These are phyloP conservation scores for Clarias pachynema DNA, from an alignment of 2,797 vertebrate species.

Conservation along the genomic window DNA sequence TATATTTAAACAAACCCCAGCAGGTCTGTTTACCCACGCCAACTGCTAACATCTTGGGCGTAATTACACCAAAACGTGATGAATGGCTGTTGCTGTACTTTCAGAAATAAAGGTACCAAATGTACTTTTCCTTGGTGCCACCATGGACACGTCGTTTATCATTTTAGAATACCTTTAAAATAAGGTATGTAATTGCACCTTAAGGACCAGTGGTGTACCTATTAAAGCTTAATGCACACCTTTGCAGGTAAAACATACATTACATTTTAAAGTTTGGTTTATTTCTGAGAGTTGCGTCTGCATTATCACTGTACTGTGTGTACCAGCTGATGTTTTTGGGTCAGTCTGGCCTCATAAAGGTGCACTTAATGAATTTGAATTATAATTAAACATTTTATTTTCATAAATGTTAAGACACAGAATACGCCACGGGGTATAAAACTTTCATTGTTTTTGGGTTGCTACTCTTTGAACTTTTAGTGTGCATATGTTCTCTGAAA, in stretches of 20 bases:
- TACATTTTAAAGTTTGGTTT: background rate
- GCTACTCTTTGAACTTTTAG: too few species aligned
- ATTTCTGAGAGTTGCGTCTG: background rate
- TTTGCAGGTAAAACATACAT: too few species aligned
- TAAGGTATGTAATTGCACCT: background rate
- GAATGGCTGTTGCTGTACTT: background rate
- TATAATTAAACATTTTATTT: background rate
- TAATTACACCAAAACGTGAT: slow-evolving; percentile 44
- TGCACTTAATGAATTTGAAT: background rate
- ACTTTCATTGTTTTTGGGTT: background rate
- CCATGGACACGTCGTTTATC: background rate
- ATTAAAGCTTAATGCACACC: background rate
- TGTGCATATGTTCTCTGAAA: background rate
- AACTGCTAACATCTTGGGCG: slow-evolving; percentile 31
- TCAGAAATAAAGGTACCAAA: background rate
- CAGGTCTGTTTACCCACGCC: slow-evolving; percentile 37
- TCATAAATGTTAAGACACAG: background rate
- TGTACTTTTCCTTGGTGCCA: background rate
- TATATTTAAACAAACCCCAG: slow-evolving; percentile 48
- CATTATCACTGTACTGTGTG: background rate
- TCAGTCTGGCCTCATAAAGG: background rate
- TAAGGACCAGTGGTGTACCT: background rate
- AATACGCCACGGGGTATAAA: background rate
- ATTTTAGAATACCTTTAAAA: background rate
- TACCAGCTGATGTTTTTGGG: background rate